Evolutionary conservation across 2,113 vertebrate species (phyloP).

Genomic region (Pterocles burchelli): DNA sequence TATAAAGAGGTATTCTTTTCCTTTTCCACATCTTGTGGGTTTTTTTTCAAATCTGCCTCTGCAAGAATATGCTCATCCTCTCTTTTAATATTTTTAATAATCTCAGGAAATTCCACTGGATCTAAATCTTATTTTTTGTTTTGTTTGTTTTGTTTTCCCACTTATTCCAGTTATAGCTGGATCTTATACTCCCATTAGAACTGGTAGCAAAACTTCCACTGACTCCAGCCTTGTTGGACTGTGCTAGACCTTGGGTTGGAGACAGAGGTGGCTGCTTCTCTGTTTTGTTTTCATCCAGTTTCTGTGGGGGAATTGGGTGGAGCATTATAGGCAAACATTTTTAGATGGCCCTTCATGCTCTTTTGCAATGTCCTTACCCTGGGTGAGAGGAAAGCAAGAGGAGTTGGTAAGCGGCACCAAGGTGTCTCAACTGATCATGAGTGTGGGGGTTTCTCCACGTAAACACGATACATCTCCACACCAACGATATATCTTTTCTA

Average conservation of each 20-base stretch:
- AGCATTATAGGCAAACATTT: neutral
- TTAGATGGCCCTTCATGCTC: neutral
- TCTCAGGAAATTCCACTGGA: neutral
- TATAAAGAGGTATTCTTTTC: neutral
- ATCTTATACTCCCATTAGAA: neutral
- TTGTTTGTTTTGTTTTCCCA: neutral
- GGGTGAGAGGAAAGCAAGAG: neutral
- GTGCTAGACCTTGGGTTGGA: neutral
- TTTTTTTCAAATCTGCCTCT: neutral
- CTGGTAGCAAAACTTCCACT: neutral
- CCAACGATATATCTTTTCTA: neutral
- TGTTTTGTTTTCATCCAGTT: neutral
- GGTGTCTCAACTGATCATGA: fast-evolving
- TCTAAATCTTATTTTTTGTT: neutral
- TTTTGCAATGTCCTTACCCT: neutral
- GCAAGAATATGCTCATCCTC: neutral
- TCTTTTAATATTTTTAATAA: neutral
- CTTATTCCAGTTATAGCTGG: neutral
- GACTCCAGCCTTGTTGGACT: fast-evolving
- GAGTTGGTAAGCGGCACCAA: neutral
- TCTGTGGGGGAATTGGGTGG: neutral
- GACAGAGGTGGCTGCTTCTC: neutral
- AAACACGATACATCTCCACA: neutral
- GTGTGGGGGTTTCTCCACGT: fast-evolving
- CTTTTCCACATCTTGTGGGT: neutral